These are phyloP conservation scores for Drosophila ironensis DNA, from an alignment of 1,140 invertebrate genomes.

Conservation along the genomic window DNA sequence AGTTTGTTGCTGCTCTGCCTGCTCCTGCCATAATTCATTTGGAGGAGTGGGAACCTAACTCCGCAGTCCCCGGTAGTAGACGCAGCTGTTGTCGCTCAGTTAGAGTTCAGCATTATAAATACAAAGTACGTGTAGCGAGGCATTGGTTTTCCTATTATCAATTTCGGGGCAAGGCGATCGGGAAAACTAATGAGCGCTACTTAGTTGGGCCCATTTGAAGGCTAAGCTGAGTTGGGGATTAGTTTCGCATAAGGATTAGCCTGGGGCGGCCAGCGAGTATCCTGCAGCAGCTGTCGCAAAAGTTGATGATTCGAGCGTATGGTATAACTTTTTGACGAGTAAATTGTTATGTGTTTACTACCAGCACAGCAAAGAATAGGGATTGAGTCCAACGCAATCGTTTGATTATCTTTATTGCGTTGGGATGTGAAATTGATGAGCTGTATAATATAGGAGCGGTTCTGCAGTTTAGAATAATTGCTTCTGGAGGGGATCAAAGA, in stretches of 20 bases:
- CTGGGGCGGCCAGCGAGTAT: not conserved
- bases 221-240: slow-evolving; percentile 17
- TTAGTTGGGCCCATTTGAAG: slow-evolving; percentile 18
- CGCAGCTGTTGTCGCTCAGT: slow-evolving; percentile 44
- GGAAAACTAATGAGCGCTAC: slow-evolving; percentile 25
- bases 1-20: slow-evolving; percentile 35
- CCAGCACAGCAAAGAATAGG: not conserved
- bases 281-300: slow-evolving; percentile 2
- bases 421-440: no score
- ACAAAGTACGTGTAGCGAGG: not conserved
- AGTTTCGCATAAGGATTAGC: slow-evolving; percentile 21
- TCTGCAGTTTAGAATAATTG: no score
- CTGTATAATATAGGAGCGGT: no score
- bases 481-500: no score
- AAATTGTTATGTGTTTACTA: slow-evolving; percentile 11
- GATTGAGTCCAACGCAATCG: not conserved
- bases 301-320: slow-evolving; percentile 1
- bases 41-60: slow-evolving; percentile 28
- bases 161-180: slow-evolving; percentile 10
- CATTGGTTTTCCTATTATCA: slow-evolving; percentile 32
- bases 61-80: slow-evolving; percentile 8
- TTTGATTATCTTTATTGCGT: not conserved
- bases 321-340: slow-evolving; percentile 15
- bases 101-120: slow-evolving; percentile 21
- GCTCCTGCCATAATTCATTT: slow-evolving; percentile 52